A percentile compares a stretch with the other conserved stretches of the same genome.
Evolutionary conservation across 2,888 invertebrate species (phyloP).

Genomic region (Stramonita haemastoma): DNA sequence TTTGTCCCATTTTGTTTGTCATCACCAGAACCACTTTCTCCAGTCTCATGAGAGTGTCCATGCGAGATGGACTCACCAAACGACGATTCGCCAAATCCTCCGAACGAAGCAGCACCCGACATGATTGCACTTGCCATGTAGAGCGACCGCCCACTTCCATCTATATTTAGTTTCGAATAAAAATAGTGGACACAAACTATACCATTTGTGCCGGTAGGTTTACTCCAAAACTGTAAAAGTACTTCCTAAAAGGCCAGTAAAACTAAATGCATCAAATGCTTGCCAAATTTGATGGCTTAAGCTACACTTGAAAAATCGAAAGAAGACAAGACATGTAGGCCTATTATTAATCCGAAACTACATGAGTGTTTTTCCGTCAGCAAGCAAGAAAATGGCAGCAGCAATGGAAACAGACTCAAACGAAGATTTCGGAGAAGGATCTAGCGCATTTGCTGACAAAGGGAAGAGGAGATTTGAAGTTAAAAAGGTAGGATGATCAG

Average conservation of each 20-base stretch:
- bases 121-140: conserved; percentile 34
- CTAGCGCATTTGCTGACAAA: conserved; percentile 87
- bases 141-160: background rate
- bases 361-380: no score
- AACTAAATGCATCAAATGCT: no score
- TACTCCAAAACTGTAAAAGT: no score
- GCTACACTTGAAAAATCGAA: no score
- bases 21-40: conserved; percentile 25
- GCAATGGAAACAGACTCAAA: conserved; percentile 95
- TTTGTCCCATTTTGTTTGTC: conserved; percentile 43
- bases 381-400: conserved; percentile 68
- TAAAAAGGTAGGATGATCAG: conserved; percentile 86
- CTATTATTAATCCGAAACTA: no score
- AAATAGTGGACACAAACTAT: background rate
- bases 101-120: conserved; percentile 24
- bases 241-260: no score
- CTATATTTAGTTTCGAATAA: background rate
- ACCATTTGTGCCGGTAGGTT: background rate
- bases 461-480: conserved; percentile 98
- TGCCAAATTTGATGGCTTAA: no score
- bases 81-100: background rate
- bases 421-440: conserved; percentile 73
- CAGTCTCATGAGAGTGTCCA: background rate
- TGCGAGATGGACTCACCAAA: background rate
- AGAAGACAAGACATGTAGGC: no score